These are phyloP conservation scores for Incurvaria masculella DNA, from an alignment of 2,888 invertebrate genomes.

Conservation along the genomic window DNA sequence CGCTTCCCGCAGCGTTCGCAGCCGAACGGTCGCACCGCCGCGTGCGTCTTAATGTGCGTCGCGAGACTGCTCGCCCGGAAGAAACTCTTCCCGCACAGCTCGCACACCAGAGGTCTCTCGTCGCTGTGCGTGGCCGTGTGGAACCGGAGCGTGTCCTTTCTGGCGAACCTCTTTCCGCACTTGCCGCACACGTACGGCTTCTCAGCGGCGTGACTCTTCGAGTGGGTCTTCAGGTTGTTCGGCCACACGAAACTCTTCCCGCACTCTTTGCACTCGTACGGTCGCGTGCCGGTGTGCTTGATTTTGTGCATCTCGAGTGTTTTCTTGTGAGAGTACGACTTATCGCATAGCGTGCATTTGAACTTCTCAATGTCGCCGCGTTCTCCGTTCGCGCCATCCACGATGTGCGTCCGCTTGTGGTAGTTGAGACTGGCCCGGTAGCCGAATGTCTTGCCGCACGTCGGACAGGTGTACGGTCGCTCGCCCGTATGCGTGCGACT, in stretches of 20 bases:
- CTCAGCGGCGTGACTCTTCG: not conserved
- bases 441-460: not conserved
- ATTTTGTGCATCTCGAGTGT: not conserved
- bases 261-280: not conserved
- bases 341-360: not conserved
- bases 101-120: not conserved
- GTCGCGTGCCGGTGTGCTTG: not conserved
- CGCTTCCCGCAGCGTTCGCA: too few species aligned
- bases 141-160: too few species aligned
- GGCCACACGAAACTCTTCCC: not conserved
- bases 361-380: too few species aligned
- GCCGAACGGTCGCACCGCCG: too few species aligned
- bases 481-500: not conserved
- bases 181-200: not conserved
- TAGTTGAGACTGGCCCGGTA: not conserved
- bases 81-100: not conserved
- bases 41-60: too few species aligned
- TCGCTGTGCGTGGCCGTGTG: too few species aligned
- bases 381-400: too few species aligned
- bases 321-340: not conserved
- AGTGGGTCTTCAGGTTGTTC: not conserved
- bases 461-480: not conserved
- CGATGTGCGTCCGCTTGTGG: not conserved
- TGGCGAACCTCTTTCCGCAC: not conserved
- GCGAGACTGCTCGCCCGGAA: not conserved